Percentiles rank a stretch among this genome's conserved stretches.
Evolutionary conservation across 2,797 vertebrate genomes (phyloP).

Genomic region (Acropternis orthonyx): DNA sequence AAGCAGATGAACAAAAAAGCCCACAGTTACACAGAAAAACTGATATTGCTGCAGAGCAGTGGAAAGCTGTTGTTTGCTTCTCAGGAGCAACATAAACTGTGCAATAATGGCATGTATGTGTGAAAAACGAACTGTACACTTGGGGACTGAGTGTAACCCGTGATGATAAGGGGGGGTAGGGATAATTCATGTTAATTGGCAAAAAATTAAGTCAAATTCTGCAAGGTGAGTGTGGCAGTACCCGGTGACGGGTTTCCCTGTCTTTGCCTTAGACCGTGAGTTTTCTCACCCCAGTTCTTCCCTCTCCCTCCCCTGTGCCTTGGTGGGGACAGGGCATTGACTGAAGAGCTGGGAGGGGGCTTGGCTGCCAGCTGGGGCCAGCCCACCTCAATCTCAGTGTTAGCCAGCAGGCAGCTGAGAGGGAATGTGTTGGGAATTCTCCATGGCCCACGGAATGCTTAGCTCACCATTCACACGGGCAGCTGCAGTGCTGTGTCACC

Average conservation of each 20-base stretch:
- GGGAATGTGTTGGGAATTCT: background rate
- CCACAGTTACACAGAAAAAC: background rate
- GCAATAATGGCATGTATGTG: background rate
- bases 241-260: background rate
- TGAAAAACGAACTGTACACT: background rate
- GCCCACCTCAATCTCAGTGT: rapidly evolving
- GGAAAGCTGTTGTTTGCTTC: background rate
- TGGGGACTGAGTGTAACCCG: background rate
- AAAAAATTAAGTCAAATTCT: background rate
- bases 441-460: rapidly evolving
- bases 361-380: background rate
- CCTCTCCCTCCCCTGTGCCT: rapidly evolving
- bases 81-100: background rate
- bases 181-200: background rate
- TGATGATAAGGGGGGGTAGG: background rate
- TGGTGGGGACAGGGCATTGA: rapidly evolving
- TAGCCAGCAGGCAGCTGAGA: rapidly evolving
- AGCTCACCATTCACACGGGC: background rate
- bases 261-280: background rate
- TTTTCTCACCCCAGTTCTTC: background rate
- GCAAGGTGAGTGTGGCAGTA: background rate
- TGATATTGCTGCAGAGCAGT: background rate
- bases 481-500: background rate
- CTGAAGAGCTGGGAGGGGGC: background rate
- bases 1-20: background rate